phyloP scores from a whole-genome alignment of 2,113 vertebrate species.

The Probosciger aterrimus region DNA sequence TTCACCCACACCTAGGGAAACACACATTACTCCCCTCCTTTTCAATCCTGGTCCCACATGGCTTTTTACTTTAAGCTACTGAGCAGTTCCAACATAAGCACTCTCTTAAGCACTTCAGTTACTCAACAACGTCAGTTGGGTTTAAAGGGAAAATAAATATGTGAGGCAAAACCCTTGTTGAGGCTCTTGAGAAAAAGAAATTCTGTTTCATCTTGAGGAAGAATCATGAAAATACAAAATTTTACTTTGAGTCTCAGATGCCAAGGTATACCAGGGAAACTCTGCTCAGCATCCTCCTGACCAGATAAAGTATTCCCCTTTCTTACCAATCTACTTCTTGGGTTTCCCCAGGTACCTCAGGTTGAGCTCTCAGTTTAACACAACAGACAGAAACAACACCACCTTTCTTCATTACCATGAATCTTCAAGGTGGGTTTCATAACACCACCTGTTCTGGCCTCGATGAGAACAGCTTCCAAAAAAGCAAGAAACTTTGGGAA shows the following conservation, averaged over 20 bases:
- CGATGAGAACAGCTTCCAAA: background rate
- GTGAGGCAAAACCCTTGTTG: background rate
- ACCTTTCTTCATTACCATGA: background rate
- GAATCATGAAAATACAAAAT: background rate
- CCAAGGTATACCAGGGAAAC: background rate
- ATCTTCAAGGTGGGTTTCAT: background rate
- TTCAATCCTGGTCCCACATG: background rate
- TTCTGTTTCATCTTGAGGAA: background rate
- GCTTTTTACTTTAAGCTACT: background rate
- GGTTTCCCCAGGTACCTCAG: background rate
- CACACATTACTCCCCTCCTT: background rate
- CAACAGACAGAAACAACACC: rapidly evolving
- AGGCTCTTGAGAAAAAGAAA: background rate
- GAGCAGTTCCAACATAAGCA: background rate
- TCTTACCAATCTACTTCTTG: background rate
- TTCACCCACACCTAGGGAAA: background rate
- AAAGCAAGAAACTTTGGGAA: background rate
- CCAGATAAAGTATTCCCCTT: background rate
- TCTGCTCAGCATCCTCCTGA: background rate
- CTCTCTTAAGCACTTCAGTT: background rate
- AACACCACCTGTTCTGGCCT: background rate
- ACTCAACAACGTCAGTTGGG: background rate
- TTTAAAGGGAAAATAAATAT: background rate
- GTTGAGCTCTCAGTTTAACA: background rate
- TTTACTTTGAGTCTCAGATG: background rate